Evolutionary conservation across 64 coral and sea anemone genomes (phyloP).

Genomic region (Hydrozoanthus tunicans): DNA sequence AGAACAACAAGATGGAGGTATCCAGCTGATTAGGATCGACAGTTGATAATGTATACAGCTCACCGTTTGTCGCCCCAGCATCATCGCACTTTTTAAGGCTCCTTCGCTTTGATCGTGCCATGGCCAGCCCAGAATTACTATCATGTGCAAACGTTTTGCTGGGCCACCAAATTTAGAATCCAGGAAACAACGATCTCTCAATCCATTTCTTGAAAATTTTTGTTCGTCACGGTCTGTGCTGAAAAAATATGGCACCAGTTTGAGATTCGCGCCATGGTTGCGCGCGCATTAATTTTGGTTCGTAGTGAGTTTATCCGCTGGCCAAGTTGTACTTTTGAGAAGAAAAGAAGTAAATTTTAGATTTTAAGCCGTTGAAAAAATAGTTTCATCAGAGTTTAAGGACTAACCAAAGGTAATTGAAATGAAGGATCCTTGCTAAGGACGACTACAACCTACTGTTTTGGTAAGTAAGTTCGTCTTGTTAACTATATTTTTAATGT

Average conservation of each 20-base stretch:
- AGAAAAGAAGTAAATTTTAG: too few species aligned
- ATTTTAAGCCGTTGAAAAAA: too few species aligned
- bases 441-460: too few species aligned
- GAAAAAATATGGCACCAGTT: background rate
- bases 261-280: conserved; percentile 39
- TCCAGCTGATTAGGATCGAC: background rate
- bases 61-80: conserved; percentile 31
- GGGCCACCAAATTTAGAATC: background rate
- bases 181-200: background rate
- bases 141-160: background rate
- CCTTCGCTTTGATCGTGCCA: conserved; percentile 70
- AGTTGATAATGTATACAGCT: background rate
- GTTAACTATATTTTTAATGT: too few species aligned
- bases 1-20: background rate
- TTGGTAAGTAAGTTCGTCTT: too few species aligned
- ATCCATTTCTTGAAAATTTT: background rate
- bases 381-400: too few species aligned
- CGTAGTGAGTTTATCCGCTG: background rate
- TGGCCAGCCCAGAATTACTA: conserved; percentile 10
- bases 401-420: too few species aligned
- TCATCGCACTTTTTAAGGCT: conserved; percentile 34
- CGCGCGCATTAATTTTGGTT: conserved; percentile 3
- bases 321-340: background rate
- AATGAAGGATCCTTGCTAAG: too few species aligned
- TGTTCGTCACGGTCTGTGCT: background rate